These are phyloP conservation scores for Paramormyrops kingsleyae DNA, from an alignment of 2,113 vertebrate species.

Conservation along the genomic window DNA sequence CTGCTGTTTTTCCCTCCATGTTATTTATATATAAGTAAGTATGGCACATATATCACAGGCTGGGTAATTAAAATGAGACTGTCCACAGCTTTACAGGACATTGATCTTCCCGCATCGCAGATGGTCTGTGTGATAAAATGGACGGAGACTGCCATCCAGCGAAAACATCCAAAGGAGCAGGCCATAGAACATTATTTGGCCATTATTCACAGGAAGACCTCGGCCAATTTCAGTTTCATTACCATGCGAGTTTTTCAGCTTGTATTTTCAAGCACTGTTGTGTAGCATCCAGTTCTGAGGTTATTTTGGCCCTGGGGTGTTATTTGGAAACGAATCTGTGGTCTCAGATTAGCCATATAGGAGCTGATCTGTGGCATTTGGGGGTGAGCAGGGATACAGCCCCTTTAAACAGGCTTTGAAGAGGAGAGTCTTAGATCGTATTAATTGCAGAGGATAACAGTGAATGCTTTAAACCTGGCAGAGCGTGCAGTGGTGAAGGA, in stretches of 20 bases:
- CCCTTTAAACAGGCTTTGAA: neutral
- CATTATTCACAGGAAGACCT: neutral
- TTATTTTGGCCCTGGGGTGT: neutral
- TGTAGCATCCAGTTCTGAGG: neutral
- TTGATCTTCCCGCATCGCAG: neutral
- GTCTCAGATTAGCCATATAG: neutral
- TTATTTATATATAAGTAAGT: neutral
- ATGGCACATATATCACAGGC: neutral
- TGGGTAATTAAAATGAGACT: neutral
- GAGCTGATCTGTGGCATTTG: neutral
- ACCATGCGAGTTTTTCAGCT: neutral
- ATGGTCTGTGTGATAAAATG: neutral
- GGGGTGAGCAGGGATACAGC: neutral
- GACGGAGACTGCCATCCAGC: neutral
- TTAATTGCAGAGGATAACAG: neutral
- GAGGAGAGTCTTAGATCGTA: neutral
- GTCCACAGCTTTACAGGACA: neutral
- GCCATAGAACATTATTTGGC: neutral
- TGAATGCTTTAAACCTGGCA: neutral
- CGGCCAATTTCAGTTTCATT: neutral
- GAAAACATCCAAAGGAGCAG: neutral
- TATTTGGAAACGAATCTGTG: neutral
- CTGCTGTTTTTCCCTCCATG: neutral
- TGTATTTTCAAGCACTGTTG: neutral
- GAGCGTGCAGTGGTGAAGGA: neutral